phyloP scores from a whole-genome alignment of 2,113 vertebrate genomes.

The Nycticebus coucang region DNA sequence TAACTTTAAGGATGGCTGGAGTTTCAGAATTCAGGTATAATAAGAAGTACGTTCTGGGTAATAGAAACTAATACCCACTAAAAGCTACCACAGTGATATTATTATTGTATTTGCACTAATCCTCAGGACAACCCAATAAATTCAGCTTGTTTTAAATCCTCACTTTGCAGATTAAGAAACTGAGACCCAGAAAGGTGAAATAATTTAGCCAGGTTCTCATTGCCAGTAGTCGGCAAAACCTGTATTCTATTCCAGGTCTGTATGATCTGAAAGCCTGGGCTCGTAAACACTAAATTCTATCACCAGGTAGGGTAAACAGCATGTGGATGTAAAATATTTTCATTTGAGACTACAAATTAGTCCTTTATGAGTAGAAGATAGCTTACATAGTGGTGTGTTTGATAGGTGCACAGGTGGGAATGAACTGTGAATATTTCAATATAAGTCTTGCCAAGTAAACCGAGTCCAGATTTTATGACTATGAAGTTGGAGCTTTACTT shows the following conservation, averaged over 20 bases:
- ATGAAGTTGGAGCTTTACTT: background rate
- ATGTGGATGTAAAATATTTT: background rate
- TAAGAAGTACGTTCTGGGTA: background rate
- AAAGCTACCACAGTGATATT: background rate
- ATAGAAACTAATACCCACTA: background rate
- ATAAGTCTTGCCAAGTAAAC: background rate
- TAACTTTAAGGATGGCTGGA: background rate
- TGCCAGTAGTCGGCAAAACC: background rate
- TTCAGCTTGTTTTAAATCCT: constrained; percentile 1
- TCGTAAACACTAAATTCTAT: background rate
- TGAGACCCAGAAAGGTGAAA: background rate
- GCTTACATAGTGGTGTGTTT: background rate
- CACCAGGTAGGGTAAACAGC: background rate
- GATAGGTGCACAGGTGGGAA: background rate
- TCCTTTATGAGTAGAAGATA: background rate
- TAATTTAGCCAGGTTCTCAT: background rate
- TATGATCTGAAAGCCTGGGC: background rate
- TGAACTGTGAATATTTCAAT: background rate
- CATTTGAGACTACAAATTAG: background rate
- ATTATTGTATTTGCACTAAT: background rate
- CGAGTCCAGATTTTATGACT: background rate
- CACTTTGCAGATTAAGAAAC: constrained; percentile 3
- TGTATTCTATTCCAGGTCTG: background rate
- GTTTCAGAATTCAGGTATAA: background rate
- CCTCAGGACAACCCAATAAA: background rate